Evolutionary conservation across 2,113 vertebrate genomes (phyloP).

Genomic region (Actinemys pallida): DNA sequence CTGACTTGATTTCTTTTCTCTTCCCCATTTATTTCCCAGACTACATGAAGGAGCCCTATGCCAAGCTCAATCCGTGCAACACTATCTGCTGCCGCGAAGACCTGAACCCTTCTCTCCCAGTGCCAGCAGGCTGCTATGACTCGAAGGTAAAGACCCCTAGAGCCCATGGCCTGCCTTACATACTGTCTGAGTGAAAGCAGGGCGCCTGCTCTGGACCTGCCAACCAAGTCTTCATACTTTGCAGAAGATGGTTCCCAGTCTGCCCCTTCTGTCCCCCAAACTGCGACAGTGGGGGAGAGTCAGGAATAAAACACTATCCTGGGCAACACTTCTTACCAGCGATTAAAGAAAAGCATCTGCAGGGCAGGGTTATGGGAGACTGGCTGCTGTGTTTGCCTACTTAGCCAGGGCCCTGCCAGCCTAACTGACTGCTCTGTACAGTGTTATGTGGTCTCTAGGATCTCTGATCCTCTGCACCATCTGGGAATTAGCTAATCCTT

Average conservation of each 20-base stretch:
- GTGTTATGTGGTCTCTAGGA: neutral
- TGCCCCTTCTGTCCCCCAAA: neutral
- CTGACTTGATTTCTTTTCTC: neutral
- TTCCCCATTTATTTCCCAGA: conserved; percentile 73
- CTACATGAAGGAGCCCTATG: conserved; percentile 87
- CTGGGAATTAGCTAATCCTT: neutral
- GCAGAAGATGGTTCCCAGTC: neutral
- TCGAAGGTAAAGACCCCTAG: conserved; percentile 83
- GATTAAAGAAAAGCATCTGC: neutral
- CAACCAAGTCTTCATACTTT: neutral
- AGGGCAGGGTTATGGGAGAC: neutral
- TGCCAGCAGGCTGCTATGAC: conserved; percentile 90
- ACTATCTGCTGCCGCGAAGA: conserved; percentile 93
- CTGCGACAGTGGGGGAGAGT: neutral
- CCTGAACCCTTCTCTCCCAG: conserved; percentile 79
- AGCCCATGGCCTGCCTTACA: neutral
- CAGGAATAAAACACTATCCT: neutral
- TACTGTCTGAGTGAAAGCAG: neutral
- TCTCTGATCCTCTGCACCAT: neutral
- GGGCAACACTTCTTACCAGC: neutral
- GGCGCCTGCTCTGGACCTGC: neutral
- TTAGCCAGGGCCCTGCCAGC: neutral
- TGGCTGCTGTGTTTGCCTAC: neutral
- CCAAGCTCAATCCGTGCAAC: conserved; percentile 87
- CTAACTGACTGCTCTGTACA: neutral